Evolutionary conservation across 2,888 invertebrate species (phyloP).

Genomic region (Chouioia cunea): DNA sequence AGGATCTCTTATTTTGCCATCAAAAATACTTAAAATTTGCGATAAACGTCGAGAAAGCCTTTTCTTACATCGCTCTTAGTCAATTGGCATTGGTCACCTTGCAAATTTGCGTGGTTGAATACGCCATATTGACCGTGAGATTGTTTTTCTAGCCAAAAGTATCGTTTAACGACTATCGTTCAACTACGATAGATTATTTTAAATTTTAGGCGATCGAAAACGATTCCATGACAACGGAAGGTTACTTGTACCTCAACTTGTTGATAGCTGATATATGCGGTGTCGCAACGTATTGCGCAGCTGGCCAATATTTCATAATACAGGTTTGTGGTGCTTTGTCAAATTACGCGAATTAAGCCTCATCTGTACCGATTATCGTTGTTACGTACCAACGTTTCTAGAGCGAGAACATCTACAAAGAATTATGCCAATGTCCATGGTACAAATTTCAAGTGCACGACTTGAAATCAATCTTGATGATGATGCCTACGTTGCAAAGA

Average conservation of each 20-base stretch:
- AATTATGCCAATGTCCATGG: slow-evolving; percentile 1
- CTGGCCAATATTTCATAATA: slow-evolving; percentile 5
- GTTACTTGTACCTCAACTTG: not conserved
- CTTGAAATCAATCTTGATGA: slow-evolving; percentile 28
- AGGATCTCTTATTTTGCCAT: not conserved
- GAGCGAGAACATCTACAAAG: not conserved
- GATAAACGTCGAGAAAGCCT: not conserved
- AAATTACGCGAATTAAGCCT: too few relatives aligned
- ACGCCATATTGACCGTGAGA: slow-evolving; percentile 2
- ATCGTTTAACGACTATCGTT: too few relatives aligned
- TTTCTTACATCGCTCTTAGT: not conserved
- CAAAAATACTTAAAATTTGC: slow-evolving; percentile 6
- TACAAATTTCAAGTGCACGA: not conserved
- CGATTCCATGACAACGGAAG: not conserved
- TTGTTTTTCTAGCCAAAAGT: too few relatives aligned
- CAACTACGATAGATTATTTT: not conserved
- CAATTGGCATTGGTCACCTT: not conserved
- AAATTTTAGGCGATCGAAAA: slow-evolving; percentile 1
- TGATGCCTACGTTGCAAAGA: slow-evolving; percentile 49
- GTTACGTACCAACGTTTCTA: not conserved
- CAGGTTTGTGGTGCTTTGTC: not conserved
- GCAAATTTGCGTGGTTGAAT: slow-evolving; percentile 2
- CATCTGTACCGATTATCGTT: not conserved
- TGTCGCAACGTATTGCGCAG: not conserved
- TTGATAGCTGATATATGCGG: slow-evolving; percentile 6